phyloP scores from a whole-genome alignment of 2,113 vertebrate species.

The Delphinus delphis region DNA sequence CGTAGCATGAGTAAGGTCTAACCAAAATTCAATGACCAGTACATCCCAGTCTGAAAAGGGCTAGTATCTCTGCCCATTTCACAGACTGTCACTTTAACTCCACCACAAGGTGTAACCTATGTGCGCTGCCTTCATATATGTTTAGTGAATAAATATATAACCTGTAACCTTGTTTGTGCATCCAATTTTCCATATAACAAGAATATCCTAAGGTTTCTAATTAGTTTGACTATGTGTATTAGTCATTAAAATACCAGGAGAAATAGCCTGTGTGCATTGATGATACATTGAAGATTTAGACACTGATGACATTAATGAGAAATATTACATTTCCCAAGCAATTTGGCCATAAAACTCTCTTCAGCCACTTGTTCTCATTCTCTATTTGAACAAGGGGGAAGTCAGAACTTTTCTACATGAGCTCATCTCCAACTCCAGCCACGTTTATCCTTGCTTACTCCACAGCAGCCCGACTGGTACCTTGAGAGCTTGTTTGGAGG shows the following conservation, averaged over 20 bases:
- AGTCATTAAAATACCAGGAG: not conserved
- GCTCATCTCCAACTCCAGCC: not conserved
- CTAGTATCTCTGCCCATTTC: not conserved
- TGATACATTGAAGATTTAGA: constrained; percentile 42
- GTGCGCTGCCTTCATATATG: not conserved
- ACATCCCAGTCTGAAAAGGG: not conserved
- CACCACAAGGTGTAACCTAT: not conserved
- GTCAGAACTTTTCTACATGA: not conserved
- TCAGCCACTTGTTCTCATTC: not conserved
- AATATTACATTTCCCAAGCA: not conserved
- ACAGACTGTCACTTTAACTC: not conserved
- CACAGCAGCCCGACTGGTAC: no score
- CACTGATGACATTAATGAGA: not conserved
- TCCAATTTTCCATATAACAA: constrained; percentile 14
- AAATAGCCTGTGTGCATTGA: not conserved
- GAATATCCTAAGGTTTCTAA: not conserved
- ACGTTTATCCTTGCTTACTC: not conserved
- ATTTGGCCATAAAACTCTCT: not conserved
- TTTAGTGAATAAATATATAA: constrained; percentile 37
- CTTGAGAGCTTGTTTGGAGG: not conserved
- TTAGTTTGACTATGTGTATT: not conserved
- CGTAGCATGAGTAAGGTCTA: not conserved
- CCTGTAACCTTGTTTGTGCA: not conserved
- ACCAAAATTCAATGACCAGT: not conserved
- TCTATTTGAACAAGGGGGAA: not conserved